Percentiles rank a stretch among this genome's conserved stretches.
Evolutionary conservation across 2,113 vertebrate species (phyloP).

Genomic region (Tetrao urogallus): DNA sequence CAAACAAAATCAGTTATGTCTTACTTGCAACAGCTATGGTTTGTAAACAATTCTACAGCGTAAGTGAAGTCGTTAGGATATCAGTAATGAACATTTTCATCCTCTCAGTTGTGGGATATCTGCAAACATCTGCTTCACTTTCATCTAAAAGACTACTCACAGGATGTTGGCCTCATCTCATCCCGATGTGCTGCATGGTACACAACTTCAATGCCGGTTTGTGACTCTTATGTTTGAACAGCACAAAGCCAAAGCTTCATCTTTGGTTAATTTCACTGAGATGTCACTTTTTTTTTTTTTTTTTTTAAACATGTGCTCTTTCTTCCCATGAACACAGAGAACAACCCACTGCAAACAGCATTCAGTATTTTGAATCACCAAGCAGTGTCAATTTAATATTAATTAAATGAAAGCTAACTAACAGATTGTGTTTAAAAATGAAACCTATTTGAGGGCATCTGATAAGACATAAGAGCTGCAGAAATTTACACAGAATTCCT

Average conservation of each 20-base stretch:
- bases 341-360: conserved; percentile 60
- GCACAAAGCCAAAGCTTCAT: conserved; percentile 81
- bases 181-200: conserved; percentile 17
- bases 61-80: conserved; percentile 20
- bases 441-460: conserved; percentile 59
- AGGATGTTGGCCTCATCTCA: conserved; percentile 39
- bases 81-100: neutral
- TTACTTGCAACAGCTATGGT: conserved; percentile 34
- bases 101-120: conserved; percentile 11
- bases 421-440: conserved; percentile 56
- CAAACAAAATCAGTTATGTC: conserved; percentile 26
- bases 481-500: conserved; percentile 49
- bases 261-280: conserved; percentile 88
- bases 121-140: conserved; percentile 37
- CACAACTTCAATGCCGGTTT: conserved; percentile 68
- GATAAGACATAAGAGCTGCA: conserved; percentile 54
- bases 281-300: conserved; percentile 26
- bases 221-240: conserved; percentile 41
- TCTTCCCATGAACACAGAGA: conserved; percentile 46
- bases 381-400: conserved; percentile 62
- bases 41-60: conserved; percentile 68
- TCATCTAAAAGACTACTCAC: conserved; percentile 33
- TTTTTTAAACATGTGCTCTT: conserved; percentile 57
- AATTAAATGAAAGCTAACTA: conserved; percentile 53
- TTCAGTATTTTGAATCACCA: conserved; percentile 48